These are phyloP conservation scores for Alectoris magna DNA, from an alignment of 2,797 vertebrate species.

Conservation along the genomic window DNA sequence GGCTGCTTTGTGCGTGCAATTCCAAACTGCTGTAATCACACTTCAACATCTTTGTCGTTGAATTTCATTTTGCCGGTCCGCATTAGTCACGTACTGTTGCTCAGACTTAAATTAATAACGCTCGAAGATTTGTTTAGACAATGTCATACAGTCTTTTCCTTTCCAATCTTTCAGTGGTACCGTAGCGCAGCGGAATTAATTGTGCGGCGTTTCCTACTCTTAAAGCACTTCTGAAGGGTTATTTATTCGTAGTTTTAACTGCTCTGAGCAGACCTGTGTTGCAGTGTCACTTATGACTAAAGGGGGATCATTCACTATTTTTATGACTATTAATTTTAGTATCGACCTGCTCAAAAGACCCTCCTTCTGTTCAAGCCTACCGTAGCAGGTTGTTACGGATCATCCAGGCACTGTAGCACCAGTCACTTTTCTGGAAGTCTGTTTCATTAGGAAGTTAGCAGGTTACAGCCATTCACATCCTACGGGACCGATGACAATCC, in stretches of 20 bases:
- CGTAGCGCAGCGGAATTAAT: not conserved
- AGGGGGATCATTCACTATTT: not conserved
- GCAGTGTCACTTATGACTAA: not conserved
- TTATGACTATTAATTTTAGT: not conserved
- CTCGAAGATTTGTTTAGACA: conserved; percentile 39
- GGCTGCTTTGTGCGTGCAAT: not conserved
- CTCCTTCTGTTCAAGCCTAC: not conserved
- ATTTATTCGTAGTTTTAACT: not conserved
- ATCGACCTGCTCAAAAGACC: not conserved
- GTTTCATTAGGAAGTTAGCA: not conserved
- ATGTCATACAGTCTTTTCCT: conserved; percentile 3
- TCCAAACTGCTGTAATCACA: conserved; percentile 49
- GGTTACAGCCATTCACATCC: not conserved
- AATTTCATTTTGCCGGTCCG: conserved; percentile 36
- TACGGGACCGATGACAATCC: not conserved
- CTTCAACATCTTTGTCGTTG: not conserved
- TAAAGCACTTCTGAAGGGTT: not conserved
- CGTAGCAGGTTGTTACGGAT: not conserved
- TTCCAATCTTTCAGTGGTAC: not conserved
- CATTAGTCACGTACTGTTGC: conserved; percentile 40
- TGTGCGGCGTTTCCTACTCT: not conserved
- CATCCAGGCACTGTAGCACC: not conserved
- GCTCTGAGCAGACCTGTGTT: not conserved
- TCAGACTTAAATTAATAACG: conserved; percentile 38
- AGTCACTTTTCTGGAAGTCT: not conserved